Percentiles rank a stretch among this genome's conserved stretches.
phyloP scores from a whole-genome alignment of 2,888 invertebrate genomes.

The Brachylomia viminalis region DNA sequence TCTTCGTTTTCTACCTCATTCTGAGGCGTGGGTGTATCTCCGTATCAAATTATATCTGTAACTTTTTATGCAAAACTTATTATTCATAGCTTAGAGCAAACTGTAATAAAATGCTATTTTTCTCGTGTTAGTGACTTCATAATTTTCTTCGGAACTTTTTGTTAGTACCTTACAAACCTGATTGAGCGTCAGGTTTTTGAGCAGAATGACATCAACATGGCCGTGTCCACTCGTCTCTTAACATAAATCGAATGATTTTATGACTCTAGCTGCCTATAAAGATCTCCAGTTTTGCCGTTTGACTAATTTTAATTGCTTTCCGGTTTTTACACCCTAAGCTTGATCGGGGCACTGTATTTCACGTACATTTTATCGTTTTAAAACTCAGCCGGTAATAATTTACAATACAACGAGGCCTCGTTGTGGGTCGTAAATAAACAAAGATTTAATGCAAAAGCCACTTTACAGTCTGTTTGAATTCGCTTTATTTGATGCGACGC shows the following conservation, averaged over 20 bases:
- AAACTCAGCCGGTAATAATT: slow-evolving; percentile 81
- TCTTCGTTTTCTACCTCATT: slow-evolving; percentile 48
- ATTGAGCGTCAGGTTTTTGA: slow-evolving; percentile 59
- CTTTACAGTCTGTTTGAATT: slow-evolving; percentile 78
- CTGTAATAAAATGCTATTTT: slow-evolving; percentile 50
- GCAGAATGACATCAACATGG: slow-evolving; percentile 71
- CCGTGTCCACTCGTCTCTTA: slow-evolving; percentile 67
- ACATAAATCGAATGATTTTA: slow-evolving; percentile 85
- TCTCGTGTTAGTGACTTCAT: slow-evolving; percentile 55
- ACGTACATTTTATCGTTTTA: slow-evolving; percentile 83
- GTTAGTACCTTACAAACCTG: slow-evolving; percentile 60
- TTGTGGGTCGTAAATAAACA: slow-evolving; percentile 82
- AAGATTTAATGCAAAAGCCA: slow-evolving; percentile 81
- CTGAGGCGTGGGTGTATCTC: slow-evolving; percentile 57
- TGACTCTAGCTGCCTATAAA: slow-evolving; percentile 82
- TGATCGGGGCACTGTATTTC: slow-evolving; percentile 80
- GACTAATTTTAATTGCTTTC: slow-evolving; percentile 86
- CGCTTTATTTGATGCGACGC: slow-evolving; percentile 72
- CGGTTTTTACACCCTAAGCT: slow-evolving; percentile 80
- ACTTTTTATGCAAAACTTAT: slow-evolving; percentile 64
- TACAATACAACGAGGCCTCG: slow-evolving; percentile 79
- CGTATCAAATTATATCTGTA: slow-evolving; percentile 64
- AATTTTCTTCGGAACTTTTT: slow-evolving; percentile 59
- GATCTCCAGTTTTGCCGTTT: slow-evolving; percentile 82
- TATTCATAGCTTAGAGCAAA: slow-evolving; percentile 55